Conservation (phyloP, 2,113 vertebrate species). For the Sapayoa aenigma region DNA sequence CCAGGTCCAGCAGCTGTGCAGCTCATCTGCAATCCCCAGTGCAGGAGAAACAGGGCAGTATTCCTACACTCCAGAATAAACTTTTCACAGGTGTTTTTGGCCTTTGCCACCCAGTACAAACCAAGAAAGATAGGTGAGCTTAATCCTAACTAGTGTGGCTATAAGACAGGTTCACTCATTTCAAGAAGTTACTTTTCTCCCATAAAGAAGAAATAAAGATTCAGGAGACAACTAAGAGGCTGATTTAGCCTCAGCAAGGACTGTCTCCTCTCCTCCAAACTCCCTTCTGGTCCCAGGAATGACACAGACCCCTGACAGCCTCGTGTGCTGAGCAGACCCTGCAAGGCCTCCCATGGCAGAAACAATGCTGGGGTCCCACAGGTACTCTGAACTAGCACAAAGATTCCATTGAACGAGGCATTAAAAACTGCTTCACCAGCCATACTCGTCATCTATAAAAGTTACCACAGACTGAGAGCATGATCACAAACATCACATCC, state of each 20-base stretch:
- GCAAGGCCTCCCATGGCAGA: background rate
- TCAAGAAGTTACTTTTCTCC: background rate
- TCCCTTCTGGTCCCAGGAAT: background rate
- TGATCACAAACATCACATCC: rapidly evolving
- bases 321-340: rapidly evolving
- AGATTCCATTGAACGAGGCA: background rate
- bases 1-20: rapidly evolving
- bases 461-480: rapidly evolving
- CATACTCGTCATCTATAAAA: rapidly evolving
- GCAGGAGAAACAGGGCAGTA: background rate
- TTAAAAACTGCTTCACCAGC: background rate
- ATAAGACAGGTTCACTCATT: rapidly evolving
- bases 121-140: background rate
- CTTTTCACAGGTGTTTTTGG: background rate
- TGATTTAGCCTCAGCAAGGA: background rate
- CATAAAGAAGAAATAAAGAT: background rate
- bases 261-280: background rate
- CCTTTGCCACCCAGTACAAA: background rate
- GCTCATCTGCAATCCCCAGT: rapidly evolving
- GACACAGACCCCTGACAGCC: too few relatives aligned
- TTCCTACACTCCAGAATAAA: rapidly evolving
- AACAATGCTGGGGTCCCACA: background rate
- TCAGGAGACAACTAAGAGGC: background rate
- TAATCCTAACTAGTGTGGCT: background rate
- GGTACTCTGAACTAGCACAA: background rate